phyloP scores from a whole-genome alignment of 2,797 vertebrate species.

The Myioborus miniatus region DNA sequence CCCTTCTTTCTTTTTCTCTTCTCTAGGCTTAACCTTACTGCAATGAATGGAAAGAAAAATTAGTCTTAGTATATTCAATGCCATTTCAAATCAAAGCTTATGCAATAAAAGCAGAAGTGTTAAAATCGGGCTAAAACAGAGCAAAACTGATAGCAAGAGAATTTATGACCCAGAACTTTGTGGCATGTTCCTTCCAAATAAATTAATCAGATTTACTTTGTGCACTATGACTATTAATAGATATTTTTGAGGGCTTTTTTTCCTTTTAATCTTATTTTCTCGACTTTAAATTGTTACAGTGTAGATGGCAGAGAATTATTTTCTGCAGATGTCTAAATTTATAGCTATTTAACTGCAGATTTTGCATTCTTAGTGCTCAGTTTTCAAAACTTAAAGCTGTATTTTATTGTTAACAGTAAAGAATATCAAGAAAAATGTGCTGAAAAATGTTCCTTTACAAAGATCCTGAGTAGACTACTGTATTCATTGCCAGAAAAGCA shows the following conservation, averaged over 20 bases:
- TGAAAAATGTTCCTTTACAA: slow-evolving; percentile 22
- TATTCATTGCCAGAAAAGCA: slow-evolving; percentile 59
- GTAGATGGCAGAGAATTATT: neutral
- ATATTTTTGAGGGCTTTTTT: neutral
- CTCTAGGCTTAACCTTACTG: neutral
- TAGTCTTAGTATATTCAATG: neutral
- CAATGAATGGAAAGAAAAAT: neutral
- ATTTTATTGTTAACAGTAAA: slow-evolving; percentile 9
- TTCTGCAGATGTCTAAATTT: neutral
- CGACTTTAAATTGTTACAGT: neutral
- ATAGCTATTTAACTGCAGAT: neutral
- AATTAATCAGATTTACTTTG: neutral
- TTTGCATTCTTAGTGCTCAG: neutral
- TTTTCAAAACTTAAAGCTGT: neutral
- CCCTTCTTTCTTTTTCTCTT: neutral
- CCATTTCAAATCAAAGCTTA: neutral
- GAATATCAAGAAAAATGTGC: neutral
- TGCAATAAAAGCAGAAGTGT: neutral
- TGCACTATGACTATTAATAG: neutral
- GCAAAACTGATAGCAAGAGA: neutral
- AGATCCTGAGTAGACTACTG: neutral
- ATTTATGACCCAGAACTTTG: neutral
- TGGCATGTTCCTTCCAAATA: neutral
- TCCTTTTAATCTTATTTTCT: neutral
- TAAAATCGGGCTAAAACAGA: neutral